phyloP scores from a whole-genome alignment of 2,888 invertebrate species.

The Dryadula phaetusa region DNA sequence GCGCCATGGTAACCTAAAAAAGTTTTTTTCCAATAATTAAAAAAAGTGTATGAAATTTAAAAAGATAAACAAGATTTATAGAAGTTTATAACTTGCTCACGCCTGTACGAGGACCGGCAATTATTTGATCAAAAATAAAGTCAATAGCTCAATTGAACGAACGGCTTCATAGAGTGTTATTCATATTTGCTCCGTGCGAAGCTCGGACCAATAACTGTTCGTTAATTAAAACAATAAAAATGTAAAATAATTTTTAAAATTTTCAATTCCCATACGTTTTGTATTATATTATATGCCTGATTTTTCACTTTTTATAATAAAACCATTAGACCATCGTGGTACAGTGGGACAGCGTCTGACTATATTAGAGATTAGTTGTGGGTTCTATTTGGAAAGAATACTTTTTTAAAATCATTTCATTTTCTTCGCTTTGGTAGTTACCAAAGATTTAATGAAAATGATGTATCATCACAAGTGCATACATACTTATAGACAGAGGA shows the following conservation, averaged over 20 bases:
- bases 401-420: no score
- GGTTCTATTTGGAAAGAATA: no score
- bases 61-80: conserved; percentile 3
- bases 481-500: no score
- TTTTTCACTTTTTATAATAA: no score
- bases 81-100: background rate
- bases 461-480: no score
- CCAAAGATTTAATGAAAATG: no score
- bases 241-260: conserved; percentile 12
- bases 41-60: background rate
- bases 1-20: no score
- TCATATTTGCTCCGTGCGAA: conserved; percentile 46
- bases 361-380: no score
- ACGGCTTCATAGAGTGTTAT: conserved; percentile 47
- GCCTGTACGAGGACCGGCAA: conserved; percentile 31
- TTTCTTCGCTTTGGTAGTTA: no score
- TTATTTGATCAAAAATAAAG: conserved; percentile 46
- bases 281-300: no score
- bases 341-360: no score
- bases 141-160: conserved; percentile 42
- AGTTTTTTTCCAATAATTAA: background rate
- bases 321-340: no score
- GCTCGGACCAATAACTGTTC: conserved; percentile 34
- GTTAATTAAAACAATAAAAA: conserved; percentile 36
- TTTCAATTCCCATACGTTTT: background rate